Percentiles rank a stretch among this genome's conserved stretches.
Conservation (phyloP, 1,140 invertebrate species). For the Lasaia peninsularis region DNA sequence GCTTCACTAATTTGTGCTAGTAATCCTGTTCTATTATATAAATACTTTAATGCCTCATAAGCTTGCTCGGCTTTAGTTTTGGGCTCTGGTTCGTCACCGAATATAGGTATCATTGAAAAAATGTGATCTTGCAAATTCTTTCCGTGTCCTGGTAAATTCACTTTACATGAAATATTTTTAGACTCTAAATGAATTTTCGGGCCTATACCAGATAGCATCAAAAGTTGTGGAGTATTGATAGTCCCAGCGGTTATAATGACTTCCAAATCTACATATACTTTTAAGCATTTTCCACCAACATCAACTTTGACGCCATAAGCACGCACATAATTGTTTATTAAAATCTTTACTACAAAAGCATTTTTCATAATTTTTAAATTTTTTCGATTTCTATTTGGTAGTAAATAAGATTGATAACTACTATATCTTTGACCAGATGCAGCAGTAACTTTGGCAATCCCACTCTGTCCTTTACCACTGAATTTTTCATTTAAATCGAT, state of each 20-base stretch:
- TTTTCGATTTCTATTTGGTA: constrained; percentile 80
- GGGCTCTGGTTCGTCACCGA: constrained; percentile 39
- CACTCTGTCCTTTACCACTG: constrained; percentile 29
- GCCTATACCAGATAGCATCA: constrained; percentile 42
- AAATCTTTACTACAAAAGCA: constrained; percentile 82
- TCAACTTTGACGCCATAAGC: constrained; percentile 83
- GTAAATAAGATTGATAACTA: constrained; percentile 83
- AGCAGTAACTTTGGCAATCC: constrained; percentile 70
- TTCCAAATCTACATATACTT: constrained; percentile 33
- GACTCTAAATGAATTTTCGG: constrained; percentile 33
- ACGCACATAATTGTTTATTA: constrained; percentile 80
- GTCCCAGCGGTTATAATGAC: constrained; percentile 37
- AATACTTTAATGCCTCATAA: constrained; percentile 43
- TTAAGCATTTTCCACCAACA: constrained; percentile 72
- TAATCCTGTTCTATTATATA: constrained; percentile 45
- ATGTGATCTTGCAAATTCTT: constrained; percentile 42
- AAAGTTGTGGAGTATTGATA: constrained; percentile 37
- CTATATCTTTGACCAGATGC: constrained; percentile 81
- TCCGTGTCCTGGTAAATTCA: constrained; percentile 42
- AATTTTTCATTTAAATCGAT: constrained; percentile 40
- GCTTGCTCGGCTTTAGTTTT: constrained; percentile 18
- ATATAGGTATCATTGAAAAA: constrained; percentile 56
- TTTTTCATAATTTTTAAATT: constrained; percentile 85
- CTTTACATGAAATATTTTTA: constrained; percentile 30
- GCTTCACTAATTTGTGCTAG: not conserved